Percentiles rank a stretch among this genome's conserved stretches.
phyloP scores from a whole-genome alignment of 37 sponge, comb jelly and placozoan genomes.

The Cladorhizidae sp. region DNA sequence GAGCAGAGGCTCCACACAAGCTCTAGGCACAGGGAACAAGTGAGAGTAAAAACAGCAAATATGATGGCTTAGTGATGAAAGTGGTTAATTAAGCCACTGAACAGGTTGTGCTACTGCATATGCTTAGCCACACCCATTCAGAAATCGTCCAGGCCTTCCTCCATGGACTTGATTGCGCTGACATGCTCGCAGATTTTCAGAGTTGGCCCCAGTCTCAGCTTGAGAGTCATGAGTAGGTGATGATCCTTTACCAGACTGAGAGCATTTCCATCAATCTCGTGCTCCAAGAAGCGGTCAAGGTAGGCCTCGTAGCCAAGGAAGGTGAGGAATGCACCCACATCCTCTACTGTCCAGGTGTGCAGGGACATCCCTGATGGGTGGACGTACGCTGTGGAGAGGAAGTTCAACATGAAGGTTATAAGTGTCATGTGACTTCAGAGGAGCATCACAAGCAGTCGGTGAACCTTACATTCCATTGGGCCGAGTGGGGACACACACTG shows the following conservation, averaged over 20 bases:
- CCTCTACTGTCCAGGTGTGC: conserved; percentile 58
- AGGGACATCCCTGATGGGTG: conserved; percentile 63
- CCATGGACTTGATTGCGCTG: conserved; percentile 34
- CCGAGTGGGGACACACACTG: too few relatives aligned
- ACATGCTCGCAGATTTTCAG: conserved; percentile 67
- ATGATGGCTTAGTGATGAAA: too few relatives aligned
- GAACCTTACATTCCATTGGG: too few relatives aligned
- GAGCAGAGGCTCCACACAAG: too few relatives aligned
- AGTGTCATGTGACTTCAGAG: neutral
- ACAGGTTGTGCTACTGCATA: too few relatives aligned
- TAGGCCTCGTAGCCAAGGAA: conserved; percentile 73
- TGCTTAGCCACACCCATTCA: conserved; percentile 11
- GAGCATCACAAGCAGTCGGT: neutral
- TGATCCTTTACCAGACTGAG: conserved; percentile 66
- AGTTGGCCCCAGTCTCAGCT: conserved; percentile 67
- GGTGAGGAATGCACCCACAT: conserved; percentile 64
- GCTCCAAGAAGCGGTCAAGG: conserved; percentile 58
- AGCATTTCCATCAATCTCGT: conserved; percentile 67
- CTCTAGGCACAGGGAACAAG: too few relatives aligned
- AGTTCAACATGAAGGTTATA: too few relatives aligned
- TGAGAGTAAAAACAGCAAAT: too few relatives aligned
- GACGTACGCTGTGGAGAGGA: conserved; percentile 63
- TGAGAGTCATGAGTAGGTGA: conserved; percentile 70
- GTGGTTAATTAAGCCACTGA: too few relatives aligned
- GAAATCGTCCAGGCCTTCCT: conserved; percentile 20